A percentile compares a stretch with the other conserved stretches of the same genome.
These are phyloP conservation scores for Ceyx erithaca DNA, from an alignment of 2,797 vertebrate genomes.

Conservation along the genomic window DNA sequence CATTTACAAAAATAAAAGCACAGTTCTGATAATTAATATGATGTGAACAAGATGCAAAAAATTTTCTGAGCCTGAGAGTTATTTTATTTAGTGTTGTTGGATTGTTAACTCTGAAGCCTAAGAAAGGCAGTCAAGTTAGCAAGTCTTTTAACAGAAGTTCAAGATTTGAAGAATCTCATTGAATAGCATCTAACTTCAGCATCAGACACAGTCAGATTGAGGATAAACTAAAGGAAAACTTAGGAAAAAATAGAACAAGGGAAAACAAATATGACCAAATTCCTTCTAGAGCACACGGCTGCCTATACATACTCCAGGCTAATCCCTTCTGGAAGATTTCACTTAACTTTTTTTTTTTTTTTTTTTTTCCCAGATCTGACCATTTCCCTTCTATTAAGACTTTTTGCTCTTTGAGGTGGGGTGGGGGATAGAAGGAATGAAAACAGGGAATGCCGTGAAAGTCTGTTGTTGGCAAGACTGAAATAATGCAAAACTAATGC, in stretches of 20 bases:
- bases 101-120: conserved; percentile 20
- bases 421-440: neutral
- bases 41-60: neutral
- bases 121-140: neutral
- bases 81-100: neutral
- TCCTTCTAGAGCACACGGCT: conserved; percentile 16
- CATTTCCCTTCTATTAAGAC: neutral
- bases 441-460: neutral
- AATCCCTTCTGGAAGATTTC: conserved; percentile 1
- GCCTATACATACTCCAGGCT: neutral
- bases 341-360: neutral
- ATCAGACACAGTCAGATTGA: neutral
- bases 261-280: conserved; percentile 5
- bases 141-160: neutral
- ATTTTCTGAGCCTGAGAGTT: neutral
- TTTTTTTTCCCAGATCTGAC: neutral
- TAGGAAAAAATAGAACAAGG: neutral
- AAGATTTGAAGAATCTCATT: neutral
- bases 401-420: neutral
- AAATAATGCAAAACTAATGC: neutral
- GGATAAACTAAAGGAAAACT: neutral
- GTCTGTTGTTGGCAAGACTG: neutral
- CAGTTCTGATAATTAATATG: neutral
- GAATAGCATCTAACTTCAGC: neutral
- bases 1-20: conserved; percentile 20